These are phyloP conservation scores for Hippoglossus stenolepis DNA, from an alignment of 2,113 vertebrate genomes.

Conservation along the genomic window DNA sequence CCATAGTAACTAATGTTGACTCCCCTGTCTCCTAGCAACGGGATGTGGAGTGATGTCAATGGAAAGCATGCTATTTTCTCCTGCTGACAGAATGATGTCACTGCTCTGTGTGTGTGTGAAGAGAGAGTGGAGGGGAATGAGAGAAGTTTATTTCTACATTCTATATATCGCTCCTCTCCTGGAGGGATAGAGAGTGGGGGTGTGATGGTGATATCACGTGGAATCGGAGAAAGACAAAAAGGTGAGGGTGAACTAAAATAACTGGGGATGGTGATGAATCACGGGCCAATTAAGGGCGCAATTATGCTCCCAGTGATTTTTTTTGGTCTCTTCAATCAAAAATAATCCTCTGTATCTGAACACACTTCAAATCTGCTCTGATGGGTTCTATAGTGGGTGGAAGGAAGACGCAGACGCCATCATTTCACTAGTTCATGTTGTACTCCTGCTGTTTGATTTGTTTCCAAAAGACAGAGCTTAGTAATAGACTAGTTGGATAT, in stretches of 20 bases:
- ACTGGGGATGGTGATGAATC: conserved; percentile 53
- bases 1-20: conserved; percentile 89
- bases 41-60: conserved; percentile 85
- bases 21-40: conserved; percentile 84
- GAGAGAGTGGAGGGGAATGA: conserved; percentile 40
- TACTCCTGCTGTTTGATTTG: conserved; percentile 7
- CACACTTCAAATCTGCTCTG: conserved; percentile 40
- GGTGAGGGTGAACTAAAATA: conserved; percentile 56
- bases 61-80: conserved; percentile 73
- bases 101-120: conserved; percentile 44
- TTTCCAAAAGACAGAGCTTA: background rate
- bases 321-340: background rate
- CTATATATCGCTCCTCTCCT: conserved; percentile 33
- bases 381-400: conserved; percentile 34
- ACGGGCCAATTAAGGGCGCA: conserved; percentile 56
- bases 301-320: conserved; percentile 38
- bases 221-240: conserved; percentile 21
- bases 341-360: conserved; percentile 28
- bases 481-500: background rate
- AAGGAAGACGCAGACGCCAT: conserved; percentile 4
- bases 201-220: conserved; percentile 40
- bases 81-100: conserved; percentile 75
- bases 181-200: background rate
- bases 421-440: background rate
- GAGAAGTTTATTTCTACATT: conserved; percentile 56